Base-by-base conservation (phyloP, 2,797 vertebrate genomes). In the Enteromius radiatus region DNA sequence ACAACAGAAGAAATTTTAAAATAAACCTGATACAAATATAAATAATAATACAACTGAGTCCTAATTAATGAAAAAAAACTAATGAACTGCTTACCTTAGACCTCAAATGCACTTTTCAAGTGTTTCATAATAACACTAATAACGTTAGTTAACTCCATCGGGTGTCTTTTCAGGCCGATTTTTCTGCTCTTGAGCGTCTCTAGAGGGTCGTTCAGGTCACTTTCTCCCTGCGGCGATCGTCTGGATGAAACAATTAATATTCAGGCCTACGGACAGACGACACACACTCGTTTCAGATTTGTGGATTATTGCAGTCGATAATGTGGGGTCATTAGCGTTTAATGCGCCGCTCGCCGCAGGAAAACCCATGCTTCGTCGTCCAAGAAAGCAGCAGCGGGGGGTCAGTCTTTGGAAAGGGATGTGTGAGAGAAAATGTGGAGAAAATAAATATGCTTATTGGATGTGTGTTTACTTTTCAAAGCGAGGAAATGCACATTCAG, bases 251-350 rank as follows among this genome's bases (percentile, higher is more conserved):
- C 45, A 80, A 33, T 88, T 90, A 91, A 90, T 90, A 92, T 91
- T 91, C 90, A 81, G 36, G 87, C 89, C 87, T 84, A 69, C 6
- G 87, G 88, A 86, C 84, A 83, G 59, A 78, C 49, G 79, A 43
- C 88, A 82, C 88, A 89, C 83, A 83, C 88, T 87, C 82, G 90
- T 89, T 88, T 92, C 90, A 89, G 89, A 89, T 90, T 89, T 88
- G 88, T 90, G 89, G 87, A 89, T 92, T 91, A 87, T 78, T 87
- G 83, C 81, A 68, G 83, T 45, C 70, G 75, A 85, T 89, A 86
- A 92, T 90, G 87, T 83, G 82, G 61, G n/a, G 59, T 84, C 85
- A 92, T 93, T 88, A 92, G 87, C 87, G 90, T 93, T 93, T 91
- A 86, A 93, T 91, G 86, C 84, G 49, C 21, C 61, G 45, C 63